Conservation (phyloP, 2,113 vertebrate species). For the Syngnathus scovelli region DNA sequence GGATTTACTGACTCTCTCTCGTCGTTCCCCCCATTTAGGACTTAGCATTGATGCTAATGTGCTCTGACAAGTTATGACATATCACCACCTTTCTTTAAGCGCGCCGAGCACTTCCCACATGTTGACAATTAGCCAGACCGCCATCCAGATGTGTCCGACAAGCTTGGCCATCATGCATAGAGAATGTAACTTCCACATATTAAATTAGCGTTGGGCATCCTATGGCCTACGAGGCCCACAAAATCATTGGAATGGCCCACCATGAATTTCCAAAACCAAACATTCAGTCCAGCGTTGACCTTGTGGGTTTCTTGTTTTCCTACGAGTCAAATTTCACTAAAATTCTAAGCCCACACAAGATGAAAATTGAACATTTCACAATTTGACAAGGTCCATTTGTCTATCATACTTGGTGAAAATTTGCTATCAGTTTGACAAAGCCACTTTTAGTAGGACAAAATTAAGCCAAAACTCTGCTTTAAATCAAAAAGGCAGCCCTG, state of each 20-base stretch:
- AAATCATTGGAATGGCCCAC: background rate
- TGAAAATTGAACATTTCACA: background rate
- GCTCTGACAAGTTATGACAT: constrained; percentile 64
- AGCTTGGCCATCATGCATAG: background rate
- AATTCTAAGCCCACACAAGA: too few species aligned
- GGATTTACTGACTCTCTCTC: constrained; percentile 5
- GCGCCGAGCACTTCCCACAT: constrained; percentile 57
- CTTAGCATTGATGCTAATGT: constrained; percentile 57
- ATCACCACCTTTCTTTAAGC: constrained; percentile 38
- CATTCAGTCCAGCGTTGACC: background rate
- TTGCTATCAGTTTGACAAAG: background rate
- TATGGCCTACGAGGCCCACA: background rate
- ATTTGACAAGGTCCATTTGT: background rate
- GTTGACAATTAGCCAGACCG: constrained; percentile 68
- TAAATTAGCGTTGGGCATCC: background rate
- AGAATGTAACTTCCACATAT: background rate
- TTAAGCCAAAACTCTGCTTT: background rate
- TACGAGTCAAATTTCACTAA: background rate
- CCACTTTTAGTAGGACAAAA: background rate
- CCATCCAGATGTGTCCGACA: constrained; percentile 35
- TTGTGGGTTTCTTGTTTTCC: background rate
- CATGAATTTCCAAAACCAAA: background rate
- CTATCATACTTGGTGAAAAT: background rate
- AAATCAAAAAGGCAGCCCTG: too few species aligned
- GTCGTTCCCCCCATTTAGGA: constrained; percentile 1